Percentiles rank a stretch among this genome's conserved stretches.
These are phyloP conservation scores for Hyperoplus immaculatus DNA, from an alignment of 2,797 vertebrate genomes.

Conservation along the genomic window DNA sequence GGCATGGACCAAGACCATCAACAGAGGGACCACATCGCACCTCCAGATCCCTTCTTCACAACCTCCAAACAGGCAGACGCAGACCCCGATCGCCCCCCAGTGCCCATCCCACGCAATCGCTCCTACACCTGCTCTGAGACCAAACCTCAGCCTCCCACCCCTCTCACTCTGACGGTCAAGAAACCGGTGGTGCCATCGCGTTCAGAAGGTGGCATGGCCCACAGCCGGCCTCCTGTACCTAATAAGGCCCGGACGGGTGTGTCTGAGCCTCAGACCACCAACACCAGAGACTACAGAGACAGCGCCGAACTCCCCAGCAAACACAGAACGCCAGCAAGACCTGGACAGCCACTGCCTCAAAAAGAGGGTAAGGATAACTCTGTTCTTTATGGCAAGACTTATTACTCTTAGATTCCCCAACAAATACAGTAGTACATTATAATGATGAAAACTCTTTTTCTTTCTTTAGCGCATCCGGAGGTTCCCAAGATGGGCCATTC, in stretches of 20 bases:
- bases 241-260: conserved; percentile 84
- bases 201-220: conserved; percentile 83
- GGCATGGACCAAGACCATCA: conserved; percentile 86
- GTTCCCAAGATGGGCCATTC: conserved; percentile 73
- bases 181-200: conserved; percentile 89
- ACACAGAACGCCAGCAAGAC: conserved; percentile 75
- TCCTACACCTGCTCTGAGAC: conserved; percentile 92
- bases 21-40: conserved; percentile 82
- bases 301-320: conserved; percentile 87
- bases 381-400: not conserved
- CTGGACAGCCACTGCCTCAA: conserved; percentile 60
- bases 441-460: conserved; percentile 22
- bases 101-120: conserved; percentile 88
- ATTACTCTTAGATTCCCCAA: not conserved
- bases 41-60: conserved; percentile 73
- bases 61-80: conserved; percentile 82
- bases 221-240: conserved; percentile 89
- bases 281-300: conserved; percentile 92
- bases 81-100: conserved; percentile 81
- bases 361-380: conserved; percentile 76
- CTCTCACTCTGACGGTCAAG: conserved; percentile 73
- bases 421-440: not conserved
- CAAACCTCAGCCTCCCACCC: conserved; percentile 70
- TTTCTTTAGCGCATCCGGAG: conserved; percentile 77
- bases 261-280: conserved; percentile 69